Conservation (phyloP, 1,140 invertebrate species). For the Magallana ariakensis region DNA sequence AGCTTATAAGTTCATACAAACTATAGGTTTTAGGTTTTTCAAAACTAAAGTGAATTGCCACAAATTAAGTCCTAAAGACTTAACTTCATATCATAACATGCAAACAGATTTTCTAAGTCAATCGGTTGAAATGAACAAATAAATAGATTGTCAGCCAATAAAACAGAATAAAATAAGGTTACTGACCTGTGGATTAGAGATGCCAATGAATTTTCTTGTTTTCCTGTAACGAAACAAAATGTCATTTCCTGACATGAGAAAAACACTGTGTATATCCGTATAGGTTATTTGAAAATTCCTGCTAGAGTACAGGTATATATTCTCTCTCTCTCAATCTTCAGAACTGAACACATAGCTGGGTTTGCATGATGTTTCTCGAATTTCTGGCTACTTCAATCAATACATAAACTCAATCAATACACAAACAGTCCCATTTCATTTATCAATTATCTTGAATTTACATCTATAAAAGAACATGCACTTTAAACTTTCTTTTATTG, state of each 20-base stretch:
- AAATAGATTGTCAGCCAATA: no score
- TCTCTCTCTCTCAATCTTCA: background rate
- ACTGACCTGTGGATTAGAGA: conserved; percentile 11
- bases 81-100: no score
- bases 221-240: conserved; percentile 29
- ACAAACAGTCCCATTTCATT: conserved; percentile 11
- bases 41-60: no score
- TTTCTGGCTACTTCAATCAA: background rate
- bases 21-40: no score
- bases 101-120: no score
- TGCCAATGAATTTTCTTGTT: conserved; percentile 8
- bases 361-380: background rate
- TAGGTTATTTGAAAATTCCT: background rate
- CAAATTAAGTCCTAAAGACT: no score
- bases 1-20: no score
- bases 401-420: conserved; percentile 2
- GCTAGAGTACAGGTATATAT: no score
- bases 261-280: background rate
- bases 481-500: conserved; percentile 5
- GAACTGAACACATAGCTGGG: background rate
- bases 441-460: background rate
- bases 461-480: no score
- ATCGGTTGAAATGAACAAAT: no score
- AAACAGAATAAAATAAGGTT: background rate
- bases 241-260: background rate